Percentiles rank a stretch among this genome's conserved stretches.
Evolutionary conservation across 2,888 invertebrate genomes (phyloP).

Genomic region (Campoplex capitator): DNA sequence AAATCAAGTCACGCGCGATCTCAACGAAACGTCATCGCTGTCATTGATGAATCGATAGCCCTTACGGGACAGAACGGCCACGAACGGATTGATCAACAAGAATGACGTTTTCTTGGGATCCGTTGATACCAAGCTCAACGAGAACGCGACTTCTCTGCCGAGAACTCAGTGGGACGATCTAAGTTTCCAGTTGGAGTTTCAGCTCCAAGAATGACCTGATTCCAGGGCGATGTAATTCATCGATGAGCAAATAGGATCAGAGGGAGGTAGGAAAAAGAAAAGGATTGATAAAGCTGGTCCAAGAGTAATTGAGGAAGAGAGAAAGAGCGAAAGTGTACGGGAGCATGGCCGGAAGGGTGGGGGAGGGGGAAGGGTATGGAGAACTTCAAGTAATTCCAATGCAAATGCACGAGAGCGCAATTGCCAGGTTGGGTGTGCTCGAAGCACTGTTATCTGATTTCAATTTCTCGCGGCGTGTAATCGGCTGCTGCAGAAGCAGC

Average conservation of each 20-base stretch:
- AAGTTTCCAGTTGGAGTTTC: background rate
- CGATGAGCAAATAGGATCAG: background rate
- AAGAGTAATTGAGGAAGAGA: conserved; percentile 28
- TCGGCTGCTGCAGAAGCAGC: conserved; percentile 72
- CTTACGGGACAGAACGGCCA: conserved; percentile 15
- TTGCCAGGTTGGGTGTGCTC: conserved; percentile 66
- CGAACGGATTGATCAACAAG: conserved; percentile 15
- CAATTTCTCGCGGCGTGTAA: conserved; percentile 77
- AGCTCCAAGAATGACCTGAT: conserved; percentile 1
- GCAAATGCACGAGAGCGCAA: conserved; percentile 69
- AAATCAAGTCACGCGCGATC: conserved; percentile 18
- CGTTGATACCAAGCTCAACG: conserved; percentile 2
- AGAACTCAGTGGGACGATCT: background rate
- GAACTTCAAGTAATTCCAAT: conserved; percentile 71
- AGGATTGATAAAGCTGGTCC: conserved; percentile 6
- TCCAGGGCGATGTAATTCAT: conserved; percentile 3
- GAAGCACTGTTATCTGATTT: conserved; percentile 79
- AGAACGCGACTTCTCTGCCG: background rate
- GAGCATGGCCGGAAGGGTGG: no score
- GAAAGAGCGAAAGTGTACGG: conserved; percentile 7
- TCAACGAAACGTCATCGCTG: conserved; percentile 22
- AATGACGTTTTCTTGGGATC: background rate
- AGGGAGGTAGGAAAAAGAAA: background rate
- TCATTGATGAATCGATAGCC: conserved; percentile 40
- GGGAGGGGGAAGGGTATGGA: background rate